phyloP scores from a whole-genome alignment of 2,113 vertebrate genomes.

The Cricetomys ansorgei region DNA sequence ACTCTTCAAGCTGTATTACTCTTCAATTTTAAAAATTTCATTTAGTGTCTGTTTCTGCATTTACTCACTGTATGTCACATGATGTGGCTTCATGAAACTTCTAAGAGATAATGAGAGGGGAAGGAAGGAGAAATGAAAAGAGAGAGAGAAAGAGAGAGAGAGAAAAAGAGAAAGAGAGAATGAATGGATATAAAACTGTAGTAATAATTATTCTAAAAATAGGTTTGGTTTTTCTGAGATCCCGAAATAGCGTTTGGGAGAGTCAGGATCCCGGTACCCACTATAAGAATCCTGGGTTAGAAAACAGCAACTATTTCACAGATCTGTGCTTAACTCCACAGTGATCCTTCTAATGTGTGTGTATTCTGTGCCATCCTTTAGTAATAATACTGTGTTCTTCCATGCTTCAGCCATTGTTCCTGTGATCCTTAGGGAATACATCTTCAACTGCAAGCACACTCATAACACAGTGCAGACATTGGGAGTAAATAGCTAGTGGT shows the following conservation, averaged over 20 bases:
- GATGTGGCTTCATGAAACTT: neutral
- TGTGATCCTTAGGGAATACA: neutral
- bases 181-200: neutral
- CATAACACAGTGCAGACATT: neutral
- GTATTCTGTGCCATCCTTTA: neutral
- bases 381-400: neutral
- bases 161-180: neutral
- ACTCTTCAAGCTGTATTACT: neutral
- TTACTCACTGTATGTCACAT: neutral
- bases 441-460: neutral
- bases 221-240: neutral
- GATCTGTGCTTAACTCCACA: neutral
- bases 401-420: neutral
- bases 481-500: neutral
- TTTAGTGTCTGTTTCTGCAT: neutral
- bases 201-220: neutral
- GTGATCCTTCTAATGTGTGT: neutral
- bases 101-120: neutral
- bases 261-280: neutral
- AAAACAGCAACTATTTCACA: neutral
- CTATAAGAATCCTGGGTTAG: neutral
- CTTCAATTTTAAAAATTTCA: neutral
- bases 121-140: neutral
- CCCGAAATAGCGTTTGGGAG: neutral
- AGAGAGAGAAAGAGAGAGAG: neutral